Percentiles rank a stretch among this genome's conserved stretches.
phyloP scores from a whole-genome alignment of 2,113 vertebrate species.

The Todiramphus chloris region DNA sequence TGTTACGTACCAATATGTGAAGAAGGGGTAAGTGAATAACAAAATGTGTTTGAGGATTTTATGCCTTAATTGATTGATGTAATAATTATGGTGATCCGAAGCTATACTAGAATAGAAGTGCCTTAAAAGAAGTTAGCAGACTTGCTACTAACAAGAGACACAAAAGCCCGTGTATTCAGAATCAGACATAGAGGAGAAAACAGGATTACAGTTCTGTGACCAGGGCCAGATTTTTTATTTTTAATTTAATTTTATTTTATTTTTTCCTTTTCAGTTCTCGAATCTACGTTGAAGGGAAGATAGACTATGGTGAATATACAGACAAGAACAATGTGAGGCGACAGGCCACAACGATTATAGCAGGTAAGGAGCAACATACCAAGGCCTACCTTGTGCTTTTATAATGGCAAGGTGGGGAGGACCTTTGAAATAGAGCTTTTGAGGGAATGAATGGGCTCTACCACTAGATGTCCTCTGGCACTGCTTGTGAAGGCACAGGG shows the following conservation, averaged over 20 bases:
- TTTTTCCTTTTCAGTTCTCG: slow-evolving; percentile 77
- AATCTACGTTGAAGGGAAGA: slow-evolving; percentile 91
- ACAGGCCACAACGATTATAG: slow-evolving; percentile 95
- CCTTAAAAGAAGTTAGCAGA: background rate
- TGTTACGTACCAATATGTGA: slow-evolving; percentile 93
- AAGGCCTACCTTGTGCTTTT: background rate
- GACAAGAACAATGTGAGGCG: slow-evolving; percentile 94
- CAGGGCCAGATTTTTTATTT: background rate
- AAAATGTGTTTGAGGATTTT: background rate
- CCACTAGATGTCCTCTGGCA: background rate
- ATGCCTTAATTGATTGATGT: background rate
- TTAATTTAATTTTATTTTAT: background rate
- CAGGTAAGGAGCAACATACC: slow-evolving; percentile 76
- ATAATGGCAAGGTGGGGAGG: background rate
- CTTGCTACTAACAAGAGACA: background rate
- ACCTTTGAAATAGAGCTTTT: background rate
- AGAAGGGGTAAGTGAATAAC: slow-evolving; percentile 87
- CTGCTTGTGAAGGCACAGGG: background rate
- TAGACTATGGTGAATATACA: slow-evolving; percentile 96
- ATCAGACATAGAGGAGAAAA: background rate
- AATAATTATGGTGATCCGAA: background rate
- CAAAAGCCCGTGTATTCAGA: background rate
- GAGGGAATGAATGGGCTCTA: background rate
- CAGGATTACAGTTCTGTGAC: background rate
- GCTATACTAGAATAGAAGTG: background rate